Evolutionary conservation across 2,888 invertebrate genomes (phyloP).

Genomic region (Idaea straminata): DNA sequence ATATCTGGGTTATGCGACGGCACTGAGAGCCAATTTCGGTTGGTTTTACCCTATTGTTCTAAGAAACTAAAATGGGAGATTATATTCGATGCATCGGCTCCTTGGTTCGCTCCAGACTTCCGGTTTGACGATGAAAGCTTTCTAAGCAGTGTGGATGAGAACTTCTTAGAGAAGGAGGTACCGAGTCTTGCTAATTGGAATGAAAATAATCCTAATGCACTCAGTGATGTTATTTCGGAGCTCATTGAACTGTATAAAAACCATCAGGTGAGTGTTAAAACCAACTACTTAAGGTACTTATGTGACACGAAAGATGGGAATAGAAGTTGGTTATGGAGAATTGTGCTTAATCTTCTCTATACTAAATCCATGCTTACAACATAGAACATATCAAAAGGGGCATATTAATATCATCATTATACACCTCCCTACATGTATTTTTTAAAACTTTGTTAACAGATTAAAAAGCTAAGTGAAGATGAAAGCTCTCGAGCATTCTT

Average conservation of each 20-base stretch:
- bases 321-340: no score
- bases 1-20: conserved; percentile 52
- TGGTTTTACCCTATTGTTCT: conserved; percentile 86
- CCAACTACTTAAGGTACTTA: conserved; percentile 3
- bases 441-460: conserved; percentile 39
- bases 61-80: conserved; percentile 85
- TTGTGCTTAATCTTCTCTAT: no score
- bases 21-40: conserved; percentile 78
- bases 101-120: conserved; percentile 87
- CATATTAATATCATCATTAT: no score
- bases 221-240: conserved; percentile 82
- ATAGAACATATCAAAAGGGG: no score
- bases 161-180: conserved; percentile 72
- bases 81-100: conserved; percentile 82
- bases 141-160: conserved; percentile 78
- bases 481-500: conserved; percentile 78
- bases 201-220: conserved; percentile 77
- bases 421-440: conserved; percentile 1
- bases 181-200: conserved; percentile 84
- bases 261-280: conserved; percentile 76
- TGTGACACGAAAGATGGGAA: no score
- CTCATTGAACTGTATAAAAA: conserved; percentile 81
- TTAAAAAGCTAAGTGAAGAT: conserved; percentile 72
- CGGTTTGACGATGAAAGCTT: conserved; percentile 86
- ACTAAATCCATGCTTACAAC: no score